Conservation (phyloP, 1,140 invertebrate species). For the Brachionus rotundiformis region DNA sequence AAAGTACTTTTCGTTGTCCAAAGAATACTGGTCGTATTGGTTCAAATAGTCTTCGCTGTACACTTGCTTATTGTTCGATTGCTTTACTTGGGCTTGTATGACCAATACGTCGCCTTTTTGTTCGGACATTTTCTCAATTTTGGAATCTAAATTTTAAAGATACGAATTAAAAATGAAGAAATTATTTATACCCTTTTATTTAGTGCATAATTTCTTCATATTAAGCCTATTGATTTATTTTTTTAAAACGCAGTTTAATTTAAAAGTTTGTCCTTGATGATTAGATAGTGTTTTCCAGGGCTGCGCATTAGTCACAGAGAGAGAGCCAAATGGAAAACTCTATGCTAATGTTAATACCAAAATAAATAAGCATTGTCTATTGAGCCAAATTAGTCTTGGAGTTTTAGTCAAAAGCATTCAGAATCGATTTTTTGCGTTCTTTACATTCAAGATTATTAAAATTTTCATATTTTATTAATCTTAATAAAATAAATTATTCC, state of each 20-base stretch:
- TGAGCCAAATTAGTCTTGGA: neutral
- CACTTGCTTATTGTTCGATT: neutral
- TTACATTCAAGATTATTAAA: neutral
- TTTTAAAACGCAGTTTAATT: slow-evolving; percentile 7
- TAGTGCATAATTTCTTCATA: neutral
- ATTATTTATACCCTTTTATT: neutral
- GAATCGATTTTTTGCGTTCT: slow-evolving; percentile 27
- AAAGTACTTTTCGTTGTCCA: slow-evolving; percentile 46
- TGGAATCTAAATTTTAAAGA: neutral
- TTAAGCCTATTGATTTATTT: slow-evolving; percentile 20
- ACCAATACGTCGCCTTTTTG: slow-evolving; percentile 22
- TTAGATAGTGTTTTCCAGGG: slow-evolving; percentile 3
- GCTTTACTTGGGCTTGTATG: neutral
- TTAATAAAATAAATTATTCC: neutral
- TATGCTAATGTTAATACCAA: neutral
- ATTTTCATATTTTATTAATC: slow-evolving; percentile 30
- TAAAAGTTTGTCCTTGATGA: neutral
- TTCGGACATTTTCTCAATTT: slow-evolving; percentile 25
- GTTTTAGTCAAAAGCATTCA: neutral
- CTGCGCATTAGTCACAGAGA: neutral
- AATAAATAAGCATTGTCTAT: neutral
- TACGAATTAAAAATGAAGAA: neutral
- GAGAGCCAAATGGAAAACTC: neutral
- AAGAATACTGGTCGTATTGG: slow-evolving; percentile 34
- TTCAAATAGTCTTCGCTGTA: neutral